Percentiles rank a stretch among this genome's conserved stretches.
phyloP scores from a whole-genome alignment of 2,113 vertebrate genomes.

The Grus americana region DNA sequence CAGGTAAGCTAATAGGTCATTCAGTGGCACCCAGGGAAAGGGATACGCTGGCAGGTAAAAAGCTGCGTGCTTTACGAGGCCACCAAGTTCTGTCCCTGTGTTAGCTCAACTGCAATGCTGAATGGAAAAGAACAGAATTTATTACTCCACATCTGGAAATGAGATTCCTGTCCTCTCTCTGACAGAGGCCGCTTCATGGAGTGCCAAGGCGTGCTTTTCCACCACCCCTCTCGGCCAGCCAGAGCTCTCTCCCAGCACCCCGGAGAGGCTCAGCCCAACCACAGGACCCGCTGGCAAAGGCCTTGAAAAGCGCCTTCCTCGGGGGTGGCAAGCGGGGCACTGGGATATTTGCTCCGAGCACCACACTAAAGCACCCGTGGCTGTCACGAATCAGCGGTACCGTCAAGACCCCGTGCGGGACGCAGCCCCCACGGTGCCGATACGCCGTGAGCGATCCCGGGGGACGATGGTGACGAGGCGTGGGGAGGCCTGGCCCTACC shows the following conservation, averaged over 20 bases:
- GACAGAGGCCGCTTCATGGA: not conserved
- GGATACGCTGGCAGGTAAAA: not conserved
- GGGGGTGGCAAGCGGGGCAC: not conserved
- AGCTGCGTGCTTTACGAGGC: not conserved
- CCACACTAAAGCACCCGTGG: no score
- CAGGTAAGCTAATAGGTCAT: not conserved
- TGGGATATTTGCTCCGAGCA: no score
- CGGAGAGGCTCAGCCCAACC: not conserved
- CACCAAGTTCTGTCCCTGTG: not conserved
- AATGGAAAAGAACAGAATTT: not conserved
- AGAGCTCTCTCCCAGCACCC: not conserved
- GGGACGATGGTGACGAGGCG: rapidly evolving
- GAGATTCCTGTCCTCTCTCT: not conserved
- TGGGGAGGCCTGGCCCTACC: conserved; percentile 59
- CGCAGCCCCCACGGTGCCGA: no score
- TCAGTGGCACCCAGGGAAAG: not conserved
- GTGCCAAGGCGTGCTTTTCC: not conserved
- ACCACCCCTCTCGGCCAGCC: no score
- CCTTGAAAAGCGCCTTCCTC: not conserved
- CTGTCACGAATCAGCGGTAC: no score
- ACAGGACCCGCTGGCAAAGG: not conserved
- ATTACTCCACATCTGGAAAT: not conserved
- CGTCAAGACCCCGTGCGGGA: no score
- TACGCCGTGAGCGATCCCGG: rapidly evolving
- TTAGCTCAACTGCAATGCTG: not conserved